phyloP scores from a whole-genome alignment of 2,888 invertebrate genomes.

The Xestoiulus laeticollis region DNA sequence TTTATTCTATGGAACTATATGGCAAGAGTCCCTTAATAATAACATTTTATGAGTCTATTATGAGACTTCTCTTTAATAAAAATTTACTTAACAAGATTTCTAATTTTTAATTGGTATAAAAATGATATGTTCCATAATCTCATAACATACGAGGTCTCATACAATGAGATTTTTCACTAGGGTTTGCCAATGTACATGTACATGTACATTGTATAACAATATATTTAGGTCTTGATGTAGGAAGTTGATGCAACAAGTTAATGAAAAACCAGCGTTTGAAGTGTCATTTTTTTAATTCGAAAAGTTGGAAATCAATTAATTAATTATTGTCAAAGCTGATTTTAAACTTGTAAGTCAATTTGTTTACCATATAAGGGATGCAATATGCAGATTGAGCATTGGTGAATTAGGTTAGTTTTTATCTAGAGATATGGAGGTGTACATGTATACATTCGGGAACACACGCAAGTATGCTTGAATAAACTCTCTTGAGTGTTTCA shows the following conservation, averaged over 20 bases:
- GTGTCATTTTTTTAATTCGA: neutral
- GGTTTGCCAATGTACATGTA: no score
- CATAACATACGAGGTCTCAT: no score
- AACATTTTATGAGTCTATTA: no score
- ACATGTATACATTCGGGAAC: neutral
- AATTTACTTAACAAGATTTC: no score
- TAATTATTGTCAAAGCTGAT: conserved; percentile 40
- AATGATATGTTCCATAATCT: no score
- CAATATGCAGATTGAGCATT: neutral
- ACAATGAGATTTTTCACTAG: no score
- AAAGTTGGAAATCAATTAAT: conserved; percentile 2
- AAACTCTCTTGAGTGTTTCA: neutral
- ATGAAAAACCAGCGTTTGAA: neutral
- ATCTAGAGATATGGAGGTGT: neutral
- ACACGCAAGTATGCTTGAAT: neutral
- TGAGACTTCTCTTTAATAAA: no score
- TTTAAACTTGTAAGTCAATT: neutral
- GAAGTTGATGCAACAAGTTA: conserved; percentile 13
- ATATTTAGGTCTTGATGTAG: neutral
- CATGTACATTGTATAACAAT: neutral
- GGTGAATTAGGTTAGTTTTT: conserved; percentile 16
- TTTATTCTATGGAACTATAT: no score
- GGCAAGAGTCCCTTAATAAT: no score
- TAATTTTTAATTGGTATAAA: no score
- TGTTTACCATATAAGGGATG: conserved; percentile 31